Evolutionary conservation across 1,140 invertebrate species (phyloP).

Genomic region (Drosophila neocordata): DNA sequence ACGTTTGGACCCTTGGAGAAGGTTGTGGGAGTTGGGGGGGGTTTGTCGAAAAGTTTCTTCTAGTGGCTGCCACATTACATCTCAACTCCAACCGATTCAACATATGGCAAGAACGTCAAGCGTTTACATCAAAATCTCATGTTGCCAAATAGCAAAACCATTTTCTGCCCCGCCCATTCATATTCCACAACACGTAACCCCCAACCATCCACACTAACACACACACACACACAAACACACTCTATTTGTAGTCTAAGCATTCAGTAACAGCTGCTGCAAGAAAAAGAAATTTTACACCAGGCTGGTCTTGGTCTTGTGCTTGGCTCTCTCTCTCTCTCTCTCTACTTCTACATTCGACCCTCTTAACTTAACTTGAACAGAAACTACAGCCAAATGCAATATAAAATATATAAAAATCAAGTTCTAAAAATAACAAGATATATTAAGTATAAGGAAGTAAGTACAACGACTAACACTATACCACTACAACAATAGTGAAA

Average conservation of each 20-base stretch:
- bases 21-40: too few relatives aligned
- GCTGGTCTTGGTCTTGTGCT: not conserved
- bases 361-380: constrained; percentile 31
- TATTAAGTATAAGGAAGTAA: constrained; percentile 34
- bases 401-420: constrained; percentile 22
- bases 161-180: constrained; percentile 5
- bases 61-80: constrained; percentile 8
- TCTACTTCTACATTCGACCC: constrained; percentile 12
- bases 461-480: constrained; percentile 4
- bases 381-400: constrained; percentile 13
- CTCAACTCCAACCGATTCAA: constrained; percentile 24
- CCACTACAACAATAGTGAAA: constrained; percentile 9
- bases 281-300: constrained; percentile 33
- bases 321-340: constrained; percentile 24
- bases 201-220: too few relatives aligned
- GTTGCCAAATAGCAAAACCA: constrained; percentile 43
- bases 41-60: not conserved
- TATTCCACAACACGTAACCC: too few relatives aligned
- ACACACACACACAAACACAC: too few relatives aligned
- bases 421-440: constrained; percentile 35
- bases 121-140: constrained; percentile 59
- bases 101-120: constrained; percentile 48
- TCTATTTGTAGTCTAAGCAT: too few relatives aligned
- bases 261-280: constrained; percentile 22
- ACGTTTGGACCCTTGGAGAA: not conserved